Evolutionary conservation across 2,888 invertebrate species (phyloP).

Genomic region (Cactoblastis cactorum): DNA sequence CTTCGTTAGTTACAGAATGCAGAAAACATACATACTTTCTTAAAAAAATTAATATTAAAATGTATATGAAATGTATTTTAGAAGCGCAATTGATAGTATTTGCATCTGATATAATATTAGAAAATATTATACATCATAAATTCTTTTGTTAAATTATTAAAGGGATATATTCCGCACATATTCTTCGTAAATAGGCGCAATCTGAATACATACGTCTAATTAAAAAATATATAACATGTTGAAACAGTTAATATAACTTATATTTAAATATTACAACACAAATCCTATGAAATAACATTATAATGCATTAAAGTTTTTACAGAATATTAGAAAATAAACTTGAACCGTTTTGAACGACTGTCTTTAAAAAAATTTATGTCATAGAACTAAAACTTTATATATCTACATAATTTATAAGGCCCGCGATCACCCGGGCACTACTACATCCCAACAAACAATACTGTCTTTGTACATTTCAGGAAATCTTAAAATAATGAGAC

Average conservation of each 20-base stretch:
- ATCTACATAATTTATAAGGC: conserved; percentile 10
- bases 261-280: conserved; percentile 10
- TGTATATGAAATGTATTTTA: not conserved
- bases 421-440: conserved; percentile 9
- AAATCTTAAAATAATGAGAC: conserved; percentile 22
- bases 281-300: conserved; percentile 7
- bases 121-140: too few species aligned
- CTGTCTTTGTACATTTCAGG: conserved; percentile 34
- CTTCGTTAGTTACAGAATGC: not conserved
- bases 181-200: not conserved
- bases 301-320: conserved; percentile 6
- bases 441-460: conserved; percentile 26
- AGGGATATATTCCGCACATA: not conserved
- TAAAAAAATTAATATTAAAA: not conserved
- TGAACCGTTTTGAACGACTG: conserved; percentile 12
- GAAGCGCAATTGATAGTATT: not conserved
- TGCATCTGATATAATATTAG: too few species aligned
- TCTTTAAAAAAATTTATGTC: conserved; percentile 4
- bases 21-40: not conserved
- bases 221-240: conserved; percentile 20
- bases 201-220: conserved; percentile 1
- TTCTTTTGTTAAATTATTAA: too few species aligned
- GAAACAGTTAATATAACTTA: conserved; percentile 22
- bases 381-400: conserved; percentile 10
- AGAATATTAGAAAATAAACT: conserved; percentile 2